Percentiles rank a stretch among this genome's conserved stretches.
These are phyloP conservation scores for Euclidia mi DNA, from an alignment of 2,888 invertebrate genomes.

Conservation along the genomic window DNA sequence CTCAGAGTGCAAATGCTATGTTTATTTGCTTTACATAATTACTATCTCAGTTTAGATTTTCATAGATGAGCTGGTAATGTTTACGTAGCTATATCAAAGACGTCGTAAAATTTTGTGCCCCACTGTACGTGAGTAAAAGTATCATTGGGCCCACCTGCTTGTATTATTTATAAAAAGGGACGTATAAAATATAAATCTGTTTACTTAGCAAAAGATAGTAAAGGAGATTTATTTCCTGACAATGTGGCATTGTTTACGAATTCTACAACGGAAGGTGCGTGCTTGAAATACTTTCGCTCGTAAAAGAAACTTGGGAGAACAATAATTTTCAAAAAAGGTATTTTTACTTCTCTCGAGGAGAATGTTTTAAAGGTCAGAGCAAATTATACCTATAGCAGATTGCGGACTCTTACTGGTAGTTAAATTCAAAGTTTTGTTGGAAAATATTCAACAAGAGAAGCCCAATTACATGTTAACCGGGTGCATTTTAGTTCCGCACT, in stretches of 20 bases:
- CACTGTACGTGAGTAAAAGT: slow-evolving; percentile 24
- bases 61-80: no score
- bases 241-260: slow-evolving; percentile 39
- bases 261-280: slow-evolving; percentile 27
- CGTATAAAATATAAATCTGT: slow-evolving; percentile 38
- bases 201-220: slow-evolving; percentile 46
- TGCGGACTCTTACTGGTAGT: slow-evolving; percentile 1
- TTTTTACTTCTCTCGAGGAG: slow-evolving; percentile 1
- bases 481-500: neutral
- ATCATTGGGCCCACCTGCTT: slow-evolving; percentile 36
- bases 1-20: no score
- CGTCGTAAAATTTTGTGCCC: no score
- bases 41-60: no score
- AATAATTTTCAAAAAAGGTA: slow-evolving; percentile 6
- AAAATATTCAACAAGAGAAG: neutral
- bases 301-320: slow-evolving; percentile 9
- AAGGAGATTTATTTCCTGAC: slow-evolving; percentile 42
- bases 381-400: neutral
- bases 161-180: slow-evolving; percentile 27
- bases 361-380: neutral
- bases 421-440: slow-evolving; percentile 1
- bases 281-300: slow-evolving; percentile 16
- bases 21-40: no score
- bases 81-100: no score
- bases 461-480: neutral